Base-by-base conservation (phyloP, 2,888 invertebrate genomes). In the Parapristionchus giblindavisi region DNA sequence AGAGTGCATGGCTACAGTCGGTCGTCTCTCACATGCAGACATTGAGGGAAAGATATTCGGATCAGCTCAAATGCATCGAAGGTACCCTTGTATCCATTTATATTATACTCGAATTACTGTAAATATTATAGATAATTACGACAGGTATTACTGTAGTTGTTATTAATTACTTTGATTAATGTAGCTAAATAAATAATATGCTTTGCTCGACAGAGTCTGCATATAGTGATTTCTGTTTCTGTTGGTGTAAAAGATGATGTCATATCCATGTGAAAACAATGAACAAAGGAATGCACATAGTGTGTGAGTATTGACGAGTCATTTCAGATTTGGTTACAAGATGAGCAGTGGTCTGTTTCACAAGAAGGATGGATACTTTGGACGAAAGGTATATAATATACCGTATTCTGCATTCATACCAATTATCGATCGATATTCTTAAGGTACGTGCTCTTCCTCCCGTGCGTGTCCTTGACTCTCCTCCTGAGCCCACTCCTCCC, bases 1-100 rank as follows among this genome's bases (percentile, higher is more conserved):
- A n/a, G 77, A 75, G 51, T 87, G 87, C 77, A 87, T 87, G 85
- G 85, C 84, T 1, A 87, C 86, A 3, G 86, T 87, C n/a, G 87
- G 87, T 11, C 75, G 81, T 5, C 77, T 87, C 6, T 87, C 87
- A n/a, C 84, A 85, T 75, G 81, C 80, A 17, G 85, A 86, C 75
- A 80, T 85, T 63, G 77, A 82, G 60, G 76, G 78, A 24, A 85
- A 85, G 77, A 82, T 82, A 14, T 87, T 79, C 76, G 87, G 87
- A 40, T 86, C 86, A 0, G 84, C 86, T 3, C 83, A 87, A 71
- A 87, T 87, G 87, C 86, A 87, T 72, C 76, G 87, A 36, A 81
- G 85, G 65, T 80, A 34, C 32, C 36, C 32, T 71, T 6, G 56
- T 11, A 58, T n/a, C 11, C n/a, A 51, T 51, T 14, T 14, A 51